Conservation (phyloP, 2,888 invertebrate genomes). For the Koerneria pararmatus region DNA sequence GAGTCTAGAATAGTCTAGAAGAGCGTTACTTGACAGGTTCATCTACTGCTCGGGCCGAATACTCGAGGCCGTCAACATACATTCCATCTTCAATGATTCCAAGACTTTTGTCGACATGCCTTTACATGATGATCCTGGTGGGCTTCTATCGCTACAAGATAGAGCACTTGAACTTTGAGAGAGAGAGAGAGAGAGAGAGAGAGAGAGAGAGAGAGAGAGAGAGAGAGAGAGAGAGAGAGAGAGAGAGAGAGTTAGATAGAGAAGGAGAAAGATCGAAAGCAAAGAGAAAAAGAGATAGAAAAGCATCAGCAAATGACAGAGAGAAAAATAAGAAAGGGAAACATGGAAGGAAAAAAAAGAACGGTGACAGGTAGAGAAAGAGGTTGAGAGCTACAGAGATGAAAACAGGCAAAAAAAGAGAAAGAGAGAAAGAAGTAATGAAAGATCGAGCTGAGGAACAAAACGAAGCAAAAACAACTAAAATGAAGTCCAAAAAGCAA, state of each 20-base stretch:
- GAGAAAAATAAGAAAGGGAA: too few species aligned
- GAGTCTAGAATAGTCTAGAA: too few species aligned
- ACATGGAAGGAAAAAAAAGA: too few species aligned
- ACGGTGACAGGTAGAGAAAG: neutral
- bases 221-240: too few species aligned
- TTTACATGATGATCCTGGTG: slow-evolving; percentile 40
- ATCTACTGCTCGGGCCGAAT: slow-evolving; percentile 51
- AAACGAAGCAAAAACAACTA: neutral
- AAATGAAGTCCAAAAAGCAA: neutral
- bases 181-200: too few species aligned
- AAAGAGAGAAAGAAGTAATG: neutral
- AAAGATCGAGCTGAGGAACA: neutral
- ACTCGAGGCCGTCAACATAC: slow-evolving; percentile 48
- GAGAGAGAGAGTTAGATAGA: too few species aligned
- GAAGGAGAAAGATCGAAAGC: too few species aligned
- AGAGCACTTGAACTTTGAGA: neutral
- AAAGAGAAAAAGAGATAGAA: too few species aligned
- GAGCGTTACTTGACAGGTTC: slow-evolving; percentile 28
- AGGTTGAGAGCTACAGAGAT: too few species aligned
- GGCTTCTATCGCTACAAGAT: slow-evolving; percentile 10
- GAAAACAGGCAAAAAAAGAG: too few species aligned
- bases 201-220: too few species aligned
- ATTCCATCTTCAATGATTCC: slow-evolving; percentile 49
- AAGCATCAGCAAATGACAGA: too few species aligned
- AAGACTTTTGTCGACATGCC: slow-evolving; percentile 58